Evolutionary conservation across 2,113 vertebrate species (phyloP), one percentile per base, ranked within the genome.

Genomic region (Cephalopholis sonnerati): DNA sequence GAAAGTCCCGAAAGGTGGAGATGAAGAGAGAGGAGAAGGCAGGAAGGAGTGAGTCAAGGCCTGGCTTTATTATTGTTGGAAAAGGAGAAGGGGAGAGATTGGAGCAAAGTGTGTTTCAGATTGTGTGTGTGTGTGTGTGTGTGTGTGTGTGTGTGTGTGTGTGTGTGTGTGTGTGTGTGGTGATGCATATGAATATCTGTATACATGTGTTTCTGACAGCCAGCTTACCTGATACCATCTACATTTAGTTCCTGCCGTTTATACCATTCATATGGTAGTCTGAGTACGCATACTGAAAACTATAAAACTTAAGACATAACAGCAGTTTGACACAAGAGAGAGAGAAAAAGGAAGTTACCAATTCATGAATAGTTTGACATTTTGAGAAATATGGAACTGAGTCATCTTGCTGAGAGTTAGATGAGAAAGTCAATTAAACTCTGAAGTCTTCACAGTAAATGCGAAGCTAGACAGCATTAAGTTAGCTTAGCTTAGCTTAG

Each of bases 1-100:
- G 85, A 86, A 92, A 89, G 76, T 87, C 87, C 90, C 77, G 3
- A 69, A 81, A 91, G 75, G 84, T 88, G 87, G 83, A 79, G 82
- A 88, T 67, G 67, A 88, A 83, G 87, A 85, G 72, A 82, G 65
- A 65, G 66, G 65, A 78, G 48, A 41, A 44, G 73, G 57, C 75
- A 85, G 90, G 82, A 90, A 86, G 80, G 57, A 81, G 69, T 87
- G 82, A 84, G 87, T 90, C 86, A 89, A 82, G 62, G 58, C 39
- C 51, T 50, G 67, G 65, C 48, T 77, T 72, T 84, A 84, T 93
- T 93, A 61, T 91, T 84, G 80, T 80, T 92, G 88, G 88, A 89
- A 77, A 76, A 39, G 59, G 27, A 87, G 63, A 48, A 48, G 29
- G 55, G 41, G 50, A 72, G 48, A 72, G 59, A 83, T 32, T 77